Evolutionary conservation across 92 coral and sea anemone genomes (phyloP).

Genomic region (Bergia sp.): DNA sequence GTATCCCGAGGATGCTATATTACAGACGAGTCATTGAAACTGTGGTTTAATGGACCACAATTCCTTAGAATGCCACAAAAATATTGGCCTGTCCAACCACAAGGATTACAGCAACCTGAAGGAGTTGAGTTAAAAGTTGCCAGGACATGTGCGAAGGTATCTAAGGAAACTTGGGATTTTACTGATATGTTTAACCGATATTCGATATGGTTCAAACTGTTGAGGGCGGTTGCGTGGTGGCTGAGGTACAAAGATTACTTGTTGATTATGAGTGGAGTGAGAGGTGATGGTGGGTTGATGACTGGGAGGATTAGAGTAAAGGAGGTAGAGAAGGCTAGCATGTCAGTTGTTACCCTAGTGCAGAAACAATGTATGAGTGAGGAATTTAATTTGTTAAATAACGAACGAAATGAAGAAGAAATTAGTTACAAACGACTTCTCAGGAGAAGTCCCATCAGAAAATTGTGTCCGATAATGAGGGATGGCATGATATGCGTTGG

Average conservation of each 20-base stretch:
- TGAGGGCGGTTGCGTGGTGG: neutral
- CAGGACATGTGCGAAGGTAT: neutral
- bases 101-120: neutral
- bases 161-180: neutral
- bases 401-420: neutral
- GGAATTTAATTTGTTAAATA: neutral
- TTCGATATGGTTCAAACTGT: neutral
- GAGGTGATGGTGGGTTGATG: neutral
- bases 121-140: neutral
- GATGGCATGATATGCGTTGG: slow-evolving; percentile 1
- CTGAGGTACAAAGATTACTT: neutral
- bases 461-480: neutral
- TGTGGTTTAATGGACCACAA: slow-evolving; percentile 49
- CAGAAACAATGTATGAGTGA: neutral
- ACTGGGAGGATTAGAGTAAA: neutral
- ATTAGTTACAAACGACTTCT: neutral
- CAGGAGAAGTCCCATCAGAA: neutral
- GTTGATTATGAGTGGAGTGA: neutral
- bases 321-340: neutral
- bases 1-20: slow-evolving; percentile 22
- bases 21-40: slow-evolving; percentile 24
- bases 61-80: slow-evolving; percentile 18
- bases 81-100: slow-evolving; percentile 41
- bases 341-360: neutral
- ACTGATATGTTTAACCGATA: neutral